Evolutionary conservation across 2,888 invertebrate genomes (phyloP), one percentile per base, ranked within the genome.

Genomic region (Xiphydria camelus): DNA sequence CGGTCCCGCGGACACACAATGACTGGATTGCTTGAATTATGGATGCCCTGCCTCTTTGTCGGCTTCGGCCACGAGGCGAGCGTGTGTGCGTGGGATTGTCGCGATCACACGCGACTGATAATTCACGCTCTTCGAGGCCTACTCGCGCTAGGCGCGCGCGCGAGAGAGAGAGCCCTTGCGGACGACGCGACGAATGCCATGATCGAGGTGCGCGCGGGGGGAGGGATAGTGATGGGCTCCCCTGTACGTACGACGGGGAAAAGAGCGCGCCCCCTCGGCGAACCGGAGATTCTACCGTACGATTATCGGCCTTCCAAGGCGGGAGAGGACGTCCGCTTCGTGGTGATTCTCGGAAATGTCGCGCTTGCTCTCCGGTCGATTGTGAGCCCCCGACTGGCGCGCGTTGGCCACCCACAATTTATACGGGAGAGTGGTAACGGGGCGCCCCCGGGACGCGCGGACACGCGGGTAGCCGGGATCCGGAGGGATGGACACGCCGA

Each of bases 21-120:
- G 60, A 59, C 59, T 57, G 63, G 67, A 69, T 68, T 66, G 65
- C 64, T 69, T 69, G 70, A 70, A 70, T 70, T 70, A 70, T 68
- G 69, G 70, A 68, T 68, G 68, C 59, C 61, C 62, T 49, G 56
- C 45, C 57, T 60, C 68, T 67, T 66, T 68, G 66, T 66, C 62
- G 62, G 66, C 40, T 34, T 10, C 6, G 33, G 20, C 14, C 21
- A 14, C 21, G 21, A 39, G 23, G 39, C 21, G 40, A 33, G 39
- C 34, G 39, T 37, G 45, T 45, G 39, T 32, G 45, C 40, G 45
- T 39, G 53, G 47, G 51, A 53, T 53, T 47, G 48, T 45, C 44
- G 50, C 50, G 68, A 70, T 70, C 66, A 68, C 68, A 65, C 62
- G 64, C 68, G 62, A 62, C 62, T 62, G 68, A 70, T 70, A 67